A percentile compares a stretch with the other conserved stretches of the same genome.
These are phyloP conservation scores for Epirrita christyi DNA, from an alignment of 2,888 invertebrate species.

Conservation along the genomic window DNA sequence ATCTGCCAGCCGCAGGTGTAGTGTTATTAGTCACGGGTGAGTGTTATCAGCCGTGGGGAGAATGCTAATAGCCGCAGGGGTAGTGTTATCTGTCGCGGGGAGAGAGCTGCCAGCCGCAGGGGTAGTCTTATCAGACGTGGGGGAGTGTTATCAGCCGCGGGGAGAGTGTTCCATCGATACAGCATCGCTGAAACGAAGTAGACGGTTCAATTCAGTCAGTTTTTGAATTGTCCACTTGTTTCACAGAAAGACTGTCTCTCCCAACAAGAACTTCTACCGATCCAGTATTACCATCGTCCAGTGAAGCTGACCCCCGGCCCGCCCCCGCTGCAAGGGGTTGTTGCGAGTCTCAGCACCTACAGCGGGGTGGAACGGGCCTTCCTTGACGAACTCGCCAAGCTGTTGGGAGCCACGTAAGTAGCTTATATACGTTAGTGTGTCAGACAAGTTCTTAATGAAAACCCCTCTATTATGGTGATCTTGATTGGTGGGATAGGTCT, in stretches of 20 bases:
- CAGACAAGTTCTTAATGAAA: too few relatives aligned
- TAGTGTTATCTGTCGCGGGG: neutral
- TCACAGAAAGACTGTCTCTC: constrained; percentile 87
- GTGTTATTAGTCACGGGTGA: too few relatives aligned
- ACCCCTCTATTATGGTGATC: too few relatives aligned
- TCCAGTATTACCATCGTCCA: constrained; percentile 90
- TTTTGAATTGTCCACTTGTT: neutral
- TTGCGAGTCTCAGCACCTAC: constrained; percentile 92
- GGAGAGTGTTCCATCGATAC: too few relatives aligned
- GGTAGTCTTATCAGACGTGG: neutral
- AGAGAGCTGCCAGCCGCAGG: neutral
- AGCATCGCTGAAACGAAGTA: too few relatives aligned
- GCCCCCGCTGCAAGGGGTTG: constrained; percentile 86
- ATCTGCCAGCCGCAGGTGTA: too few relatives aligned
- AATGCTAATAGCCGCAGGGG: neutral
- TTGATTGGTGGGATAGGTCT: too few relatives aligned
- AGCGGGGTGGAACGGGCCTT: constrained; percentile 89
- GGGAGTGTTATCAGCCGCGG: neutral
- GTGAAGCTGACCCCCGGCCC: constrained; percentile 74
- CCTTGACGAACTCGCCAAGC: constrained; percentile 87
- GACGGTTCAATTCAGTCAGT: too few relatives aligned
- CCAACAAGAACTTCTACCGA: constrained; percentile 82
- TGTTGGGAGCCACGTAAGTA: constrained; percentile 89
- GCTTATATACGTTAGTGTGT: too few relatives aligned
- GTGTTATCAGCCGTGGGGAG: too few relatives aligned